A percentile compares a stretch with the other conserved stretches of the same genome.
These are phyloP conservation scores for Pipistrellus nathusii DNA, from an alignment of 2,797 vertebrate species.

Conservation along the genomic window DNA sequence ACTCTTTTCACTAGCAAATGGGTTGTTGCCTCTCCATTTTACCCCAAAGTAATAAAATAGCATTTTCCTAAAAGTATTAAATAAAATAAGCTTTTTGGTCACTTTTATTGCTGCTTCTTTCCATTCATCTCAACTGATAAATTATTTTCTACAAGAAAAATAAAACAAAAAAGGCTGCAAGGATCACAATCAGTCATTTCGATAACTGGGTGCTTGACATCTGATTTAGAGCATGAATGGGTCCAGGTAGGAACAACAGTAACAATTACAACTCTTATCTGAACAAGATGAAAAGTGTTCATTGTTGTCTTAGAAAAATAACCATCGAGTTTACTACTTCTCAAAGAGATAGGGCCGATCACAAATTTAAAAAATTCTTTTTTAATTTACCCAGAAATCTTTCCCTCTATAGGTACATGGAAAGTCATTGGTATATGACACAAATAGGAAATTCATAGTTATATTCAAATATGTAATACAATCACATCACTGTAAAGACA, in stretches of 20 bases:
- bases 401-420: not conserved
- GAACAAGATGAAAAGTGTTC: not conserved
- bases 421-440: not conserved
- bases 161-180: not conserved
- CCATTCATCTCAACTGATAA: slow-evolving; percentile 9
- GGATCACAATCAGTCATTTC: not conserved
- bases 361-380: not conserved
- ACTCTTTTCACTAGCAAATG: slow-evolving; percentile 21
- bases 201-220: not conserved
- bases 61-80: slow-evolving; percentile 16
- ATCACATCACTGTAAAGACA: not conserved
- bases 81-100: not conserved
- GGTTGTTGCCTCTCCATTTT: slow-evolving; percentile 2
- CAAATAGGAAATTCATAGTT: not conserved
- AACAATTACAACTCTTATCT: not conserved
- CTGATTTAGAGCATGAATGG: not conserved
- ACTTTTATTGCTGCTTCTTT: not conserved
- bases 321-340: not conserved
- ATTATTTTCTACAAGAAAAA: not conserved
- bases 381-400: slow-evolving; percentile 31
- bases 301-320: not conserved
- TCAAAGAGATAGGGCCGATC: not conserved
- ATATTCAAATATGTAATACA: slow-evolving; percentile 13
- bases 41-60: slow-evolving; percentile 30
- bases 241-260: not conserved